Evolutionary conservation across 2,888 invertebrate species (phyloP), one percentile per base, ranked within the genome.

Genomic region (Lithophane leautieri): DNA sequence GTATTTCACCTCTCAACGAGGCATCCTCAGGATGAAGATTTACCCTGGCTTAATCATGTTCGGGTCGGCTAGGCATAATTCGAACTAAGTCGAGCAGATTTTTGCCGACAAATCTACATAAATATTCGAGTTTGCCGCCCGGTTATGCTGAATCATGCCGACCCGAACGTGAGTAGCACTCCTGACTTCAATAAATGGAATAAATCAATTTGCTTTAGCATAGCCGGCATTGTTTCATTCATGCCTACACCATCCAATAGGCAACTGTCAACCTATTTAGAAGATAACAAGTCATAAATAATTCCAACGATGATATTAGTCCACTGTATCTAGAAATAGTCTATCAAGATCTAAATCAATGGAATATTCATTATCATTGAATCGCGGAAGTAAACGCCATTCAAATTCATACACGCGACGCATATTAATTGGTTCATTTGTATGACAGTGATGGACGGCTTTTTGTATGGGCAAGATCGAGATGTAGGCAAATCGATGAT

Each of bases 361-460:
- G 71, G 76, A 83, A 83, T 85, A 79, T 79, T 77, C 76, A 86
- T 86, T 79, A 82, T 79, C 77, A 83, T 75, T 76, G 82, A 69
- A 81, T 82, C 78, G 52, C 78, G 87, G 87, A 87, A 87, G 87
- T 87, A 81, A 79, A 85, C 83, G 87, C 85, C 83, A 87, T 83
- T 85, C 81, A 83, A 86, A 87, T 86, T 73, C 76, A 83, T 85
- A 85, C 89, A 69, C 62, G 75, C 70, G 54, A 50, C 62, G 89
- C 79, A 88, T 87, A 68, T 78, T 82, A 85, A 88, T 85, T 87
- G 76, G 79, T 82, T 87, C 76, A 87, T 88, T 88, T 87, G 88
- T 74, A 78, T 78, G 80, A 78, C 87, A 84, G 80, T 82, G 78
- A 83, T 73, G 34, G 73, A 82, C 40, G 63, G 63, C 52, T 77